Conservation (phyloP, 2,888 invertebrate species). For the Drosophila setosimentum region DNA sequence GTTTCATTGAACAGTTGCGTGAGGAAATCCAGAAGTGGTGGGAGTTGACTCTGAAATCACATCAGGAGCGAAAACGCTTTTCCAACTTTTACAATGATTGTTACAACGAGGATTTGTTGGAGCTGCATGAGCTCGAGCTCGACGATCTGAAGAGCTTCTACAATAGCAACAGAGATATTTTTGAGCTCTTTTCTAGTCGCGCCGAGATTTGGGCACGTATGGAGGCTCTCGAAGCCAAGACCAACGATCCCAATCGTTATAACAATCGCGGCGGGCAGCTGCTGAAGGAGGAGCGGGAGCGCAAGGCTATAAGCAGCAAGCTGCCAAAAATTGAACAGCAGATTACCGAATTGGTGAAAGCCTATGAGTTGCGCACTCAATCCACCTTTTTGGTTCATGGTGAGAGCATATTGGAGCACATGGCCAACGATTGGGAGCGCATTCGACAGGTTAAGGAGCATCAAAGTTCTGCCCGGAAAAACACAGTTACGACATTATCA, state of each 20-base stretch:
- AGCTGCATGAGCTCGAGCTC: constrained; percentile 92
- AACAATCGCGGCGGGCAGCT: constrained; percentile 95
- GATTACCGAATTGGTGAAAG: constrained; percentile 86
- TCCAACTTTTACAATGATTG: constrained; percentile 88
- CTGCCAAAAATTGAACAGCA: constrained; percentile 91
- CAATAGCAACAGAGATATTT: constrained; percentile 88
- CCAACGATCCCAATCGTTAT: constrained; percentile 92
- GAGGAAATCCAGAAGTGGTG: constrained; percentile 90
- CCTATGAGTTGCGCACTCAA: constrained; percentile 87
- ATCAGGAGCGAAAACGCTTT: constrained; percentile 88
- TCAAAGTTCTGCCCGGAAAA: constrained; percentile 85
- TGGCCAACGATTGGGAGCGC: constrained; percentile 88
- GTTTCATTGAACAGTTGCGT: constrained; percentile 87
- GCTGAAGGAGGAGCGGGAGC: constrained; percentile 93
- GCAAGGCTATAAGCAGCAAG: constrained; percentile 90
- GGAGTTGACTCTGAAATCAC: constrained; percentile 91
- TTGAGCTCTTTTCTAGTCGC: constrained; percentile 89
- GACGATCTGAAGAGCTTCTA: constrained; percentile 89
- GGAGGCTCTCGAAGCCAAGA: constrained; percentile 90
- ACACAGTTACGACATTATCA: constrained; percentile 42
- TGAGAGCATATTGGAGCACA: constrained; percentile 87
- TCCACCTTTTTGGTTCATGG: constrained; percentile 88
- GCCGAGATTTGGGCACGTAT: constrained; percentile 91
- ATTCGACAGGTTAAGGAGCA: constrained; percentile 84
- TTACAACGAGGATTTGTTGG: constrained; percentile 92